phyloP scores from a whole-genome alignment of 2,797 vertebrate species.

The Tamandua tetradactyla region DNA sequence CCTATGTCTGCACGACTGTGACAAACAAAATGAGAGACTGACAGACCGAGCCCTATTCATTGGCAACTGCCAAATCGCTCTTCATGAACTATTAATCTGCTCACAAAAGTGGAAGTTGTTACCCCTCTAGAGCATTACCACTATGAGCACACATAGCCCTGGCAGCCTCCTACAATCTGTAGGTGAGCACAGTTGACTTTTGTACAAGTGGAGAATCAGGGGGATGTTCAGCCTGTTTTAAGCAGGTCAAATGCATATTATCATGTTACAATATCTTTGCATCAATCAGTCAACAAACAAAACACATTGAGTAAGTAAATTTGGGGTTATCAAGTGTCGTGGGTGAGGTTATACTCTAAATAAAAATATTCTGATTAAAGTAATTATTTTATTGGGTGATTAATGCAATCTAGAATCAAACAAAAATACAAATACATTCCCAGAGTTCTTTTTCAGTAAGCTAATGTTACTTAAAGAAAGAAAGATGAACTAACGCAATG shows the following conservation, averaged over 20 bases:
- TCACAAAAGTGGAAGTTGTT: constrained; percentile 15
- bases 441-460: neutral
- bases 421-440: constrained; percentile 20
- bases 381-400: neutral
- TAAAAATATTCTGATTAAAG: neutral
- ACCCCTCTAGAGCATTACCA: constrained; percentile 6
- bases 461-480: constrained; percentile 8
- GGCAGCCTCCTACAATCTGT: neutral
- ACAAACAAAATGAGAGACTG: neutral
- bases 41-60: neutral
- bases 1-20: neutral
- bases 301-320: neutral
- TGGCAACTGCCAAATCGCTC: neutral
- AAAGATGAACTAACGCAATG: neutral
- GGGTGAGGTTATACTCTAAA: neutral
- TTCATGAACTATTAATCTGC: constrained; percentile 28
- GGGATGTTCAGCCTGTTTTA: neutral
- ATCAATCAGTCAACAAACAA: neutral
- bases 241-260: constrained; percentile 25
- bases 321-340: neutral
- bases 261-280: neutral
- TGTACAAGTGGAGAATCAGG: neutral
- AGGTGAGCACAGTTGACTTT: neutral
- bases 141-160: neutral
- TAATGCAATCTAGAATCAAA: neutral